These are phyloP conservation scores for Hydrolagus affinis DNA, from an alignment of 2,113 vertebrate species.

Conservation along the genomic window DNA sequence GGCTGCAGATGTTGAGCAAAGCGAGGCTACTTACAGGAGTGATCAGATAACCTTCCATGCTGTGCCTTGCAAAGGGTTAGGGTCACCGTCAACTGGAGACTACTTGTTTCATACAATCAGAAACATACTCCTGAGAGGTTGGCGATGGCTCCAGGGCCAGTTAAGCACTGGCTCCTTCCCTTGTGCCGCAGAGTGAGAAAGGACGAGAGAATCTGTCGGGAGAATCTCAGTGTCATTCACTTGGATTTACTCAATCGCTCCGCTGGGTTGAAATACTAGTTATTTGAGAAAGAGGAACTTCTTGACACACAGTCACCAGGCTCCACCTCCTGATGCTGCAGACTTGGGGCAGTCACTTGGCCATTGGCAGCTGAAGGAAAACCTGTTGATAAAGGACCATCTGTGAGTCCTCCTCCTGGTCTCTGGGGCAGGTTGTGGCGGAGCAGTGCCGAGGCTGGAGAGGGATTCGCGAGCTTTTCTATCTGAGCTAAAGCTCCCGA, in stretches of 20 bases:
- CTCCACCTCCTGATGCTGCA: not conserved
- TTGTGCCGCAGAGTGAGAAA: not conserved
- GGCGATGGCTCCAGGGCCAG: not conserved
- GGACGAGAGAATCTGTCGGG: too few relatives aligned
- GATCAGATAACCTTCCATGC: slow-evolving; percentile 71
- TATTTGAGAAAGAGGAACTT: slow-evolving; percentile 14
- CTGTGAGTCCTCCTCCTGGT: not conserved
- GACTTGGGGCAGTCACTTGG: too few relatives aligned
- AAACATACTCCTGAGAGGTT: not conserved
- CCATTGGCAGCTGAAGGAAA: not conserved
- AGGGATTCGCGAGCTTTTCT: not conserved
- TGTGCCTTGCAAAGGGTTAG: slow-evolving; percentile 37
- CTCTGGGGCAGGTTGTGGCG: not conserved
- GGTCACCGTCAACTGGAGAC: not conserved
- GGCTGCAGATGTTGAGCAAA: not conserved
- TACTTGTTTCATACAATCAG: not conserved
- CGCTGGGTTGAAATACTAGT: not conserved
- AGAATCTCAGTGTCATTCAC: too few relatives aligned
- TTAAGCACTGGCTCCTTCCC: not conserved
- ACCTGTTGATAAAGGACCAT: not conserved
- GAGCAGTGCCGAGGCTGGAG: not conserved
- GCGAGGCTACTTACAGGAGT: slow-evolving; percentile 56
- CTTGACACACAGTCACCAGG: not conserved
- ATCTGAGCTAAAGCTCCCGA: not conserved
- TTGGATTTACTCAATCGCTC: too few relatives aligned